A percentile compares a stretch with the other conserved stretches of the same genome.
Evolutionary conservation across 2,797 vertebrate species (phyloP).

Genomic region (Hoplostethus mediterraneus): DNA sequence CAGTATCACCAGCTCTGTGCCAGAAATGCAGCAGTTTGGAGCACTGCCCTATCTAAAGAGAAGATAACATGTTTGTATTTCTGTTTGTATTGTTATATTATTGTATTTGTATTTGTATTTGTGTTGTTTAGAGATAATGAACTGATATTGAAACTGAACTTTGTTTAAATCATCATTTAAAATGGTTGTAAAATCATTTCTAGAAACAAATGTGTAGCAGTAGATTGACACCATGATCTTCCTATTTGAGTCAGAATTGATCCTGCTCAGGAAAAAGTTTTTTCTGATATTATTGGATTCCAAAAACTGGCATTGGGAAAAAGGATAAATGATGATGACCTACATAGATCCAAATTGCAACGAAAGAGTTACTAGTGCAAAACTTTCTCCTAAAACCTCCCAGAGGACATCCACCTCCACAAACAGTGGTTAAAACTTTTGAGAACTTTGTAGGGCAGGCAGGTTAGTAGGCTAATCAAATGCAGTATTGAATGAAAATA

Average conservation of each 20-base stretch:
- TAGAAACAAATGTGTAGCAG: not conserved
- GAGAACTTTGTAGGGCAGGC: slow-evolving; percentile 15
- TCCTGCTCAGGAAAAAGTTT: not conserved
- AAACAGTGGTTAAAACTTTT: slow-evolving; percentile 15
- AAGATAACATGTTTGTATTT: slow-evolving; percentile 9
- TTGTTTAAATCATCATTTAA: not conserved
- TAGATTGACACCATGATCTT: not conserved
- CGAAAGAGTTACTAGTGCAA: slow-evolving; percentile 3
- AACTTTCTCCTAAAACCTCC: not conserved
- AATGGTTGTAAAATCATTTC: not conserved
- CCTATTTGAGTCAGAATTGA: not conserved
- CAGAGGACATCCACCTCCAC: not conserved
- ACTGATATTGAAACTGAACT: too few species aligned
- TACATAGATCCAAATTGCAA: slow-evolving; percentile 18
- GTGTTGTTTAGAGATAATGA: not conserved
- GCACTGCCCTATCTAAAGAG: slow-evolving; percentile 36
- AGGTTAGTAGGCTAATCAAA: slow-evolving; percentile 32
- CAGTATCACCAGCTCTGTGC: slow-evolving; percentile 51
- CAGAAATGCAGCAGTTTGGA: slow-evolving; percentile 64
- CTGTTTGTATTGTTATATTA: too few species aligned
- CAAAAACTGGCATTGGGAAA: slow-evolving; percentile 4
- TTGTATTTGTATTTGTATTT: not conserved
- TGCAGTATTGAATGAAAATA: slow-evolving; percentile 21
- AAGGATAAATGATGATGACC: slow-evolving; percentile 13
- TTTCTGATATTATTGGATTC: too few species aligned